phyloP scores from a whole-genome alignment of 1,140 invertebrate genomes.

The Drosophila parabipectinata region DNA sequence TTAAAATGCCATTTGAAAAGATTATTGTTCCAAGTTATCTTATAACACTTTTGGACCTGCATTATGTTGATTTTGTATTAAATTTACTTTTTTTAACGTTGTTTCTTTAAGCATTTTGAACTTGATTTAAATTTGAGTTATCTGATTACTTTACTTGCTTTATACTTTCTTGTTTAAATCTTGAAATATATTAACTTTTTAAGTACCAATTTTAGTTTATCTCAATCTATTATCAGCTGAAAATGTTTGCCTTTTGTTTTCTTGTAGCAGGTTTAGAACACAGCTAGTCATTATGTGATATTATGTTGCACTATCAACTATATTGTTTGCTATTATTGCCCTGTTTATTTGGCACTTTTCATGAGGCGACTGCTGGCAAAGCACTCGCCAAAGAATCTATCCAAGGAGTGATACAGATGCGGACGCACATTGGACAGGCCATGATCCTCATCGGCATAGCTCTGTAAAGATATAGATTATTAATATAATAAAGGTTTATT shows the following conservation, averaged over 20 bases:
- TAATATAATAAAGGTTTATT: background rate
- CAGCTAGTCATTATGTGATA: constrained; percentile 30
- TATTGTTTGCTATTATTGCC: constrained; percentile 11
- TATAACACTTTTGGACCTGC: constrained; percentile 79
- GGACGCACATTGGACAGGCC: constrained; percentile 90
- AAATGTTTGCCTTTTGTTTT: constrained; percentile 18
- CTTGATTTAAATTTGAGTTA: constrained; percentile 24
- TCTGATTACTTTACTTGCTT: constrained; percentile 17
- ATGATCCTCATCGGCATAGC: constrained; percentile 97
- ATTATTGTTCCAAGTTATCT: constrained; percentile 80
- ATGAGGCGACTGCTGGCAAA: constrained; percentile 84
- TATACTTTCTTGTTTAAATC: constrained; percentile 41
- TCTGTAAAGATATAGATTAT: constrained; percentile 86
- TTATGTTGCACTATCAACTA: constrained; percentile 9
- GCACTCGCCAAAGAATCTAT: constrained; percentile 93
- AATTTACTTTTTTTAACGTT: constrained; percentile 20
- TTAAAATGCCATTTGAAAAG: constrained; percentile 75
- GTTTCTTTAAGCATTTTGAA: constrained; percentile 47
- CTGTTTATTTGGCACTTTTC: constrained; percentile 67
- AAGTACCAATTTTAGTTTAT: constrained; percentile 66
- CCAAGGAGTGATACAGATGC: constrained; percentile 95
- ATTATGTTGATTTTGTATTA: constrained; percentile 43
- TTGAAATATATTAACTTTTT: constrained; percentile 53
- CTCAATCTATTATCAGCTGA: constrained; percentile 30
- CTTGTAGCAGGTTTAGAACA: constrained; percentile 22